Evolutionary conservation across 2,888 invertebrate species (phyloP).

Genomic region (Belgica antarctica): DNA sequence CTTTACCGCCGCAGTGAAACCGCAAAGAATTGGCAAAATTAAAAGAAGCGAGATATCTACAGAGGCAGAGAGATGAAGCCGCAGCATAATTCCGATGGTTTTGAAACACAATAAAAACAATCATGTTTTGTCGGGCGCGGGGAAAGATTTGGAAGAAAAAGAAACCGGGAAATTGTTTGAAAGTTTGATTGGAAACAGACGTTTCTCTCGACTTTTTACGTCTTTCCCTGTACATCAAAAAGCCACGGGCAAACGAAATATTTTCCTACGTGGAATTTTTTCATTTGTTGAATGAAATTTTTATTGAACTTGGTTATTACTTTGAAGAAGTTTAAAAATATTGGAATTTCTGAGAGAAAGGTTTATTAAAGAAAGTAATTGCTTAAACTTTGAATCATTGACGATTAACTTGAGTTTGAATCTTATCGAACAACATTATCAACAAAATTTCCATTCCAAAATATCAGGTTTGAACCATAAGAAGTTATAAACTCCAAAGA

Average conservation of each 20-base stretch:
- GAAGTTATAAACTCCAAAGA: too few relatives aligned
- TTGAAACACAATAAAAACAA: slow-evolving; percentile 38
- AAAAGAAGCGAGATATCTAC: slow-evolving; percentile 34
- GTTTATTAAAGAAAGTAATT: background rate
- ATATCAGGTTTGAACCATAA: too few relatives aligned
- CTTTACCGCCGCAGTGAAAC: background rate
- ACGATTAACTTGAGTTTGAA: too few relatives aligned
- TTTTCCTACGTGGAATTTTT: background rate
- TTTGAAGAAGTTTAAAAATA: background rate
- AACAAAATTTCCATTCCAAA: too few relatives aligned
- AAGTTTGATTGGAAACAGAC: slow-evolving; percentile 44
- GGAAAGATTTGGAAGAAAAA: too few relatives aligned
- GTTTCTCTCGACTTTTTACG: slow-evolving; percentile 35
- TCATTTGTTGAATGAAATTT: slow-evolving; percentile 34
- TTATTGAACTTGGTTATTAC: slow-evolving; percentile 1
- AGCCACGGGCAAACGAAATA: background rate
- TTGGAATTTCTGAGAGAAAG: slow-evolving; percentile 4
- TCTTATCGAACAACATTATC: too few relatives aligned
- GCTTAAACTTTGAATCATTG: background rate
- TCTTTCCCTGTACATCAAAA: slow-evolving; percentile 1
- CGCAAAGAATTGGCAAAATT: slow-evolving; percentile 39
- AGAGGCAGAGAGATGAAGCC: slow-evolving; percentile 30
- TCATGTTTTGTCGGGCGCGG: slow-evolving; percentile 27
- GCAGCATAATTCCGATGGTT: slow-evolving; percentile 38
- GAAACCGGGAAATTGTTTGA: slow-evolving; percentile 34